Evolutionary conservation across 2,888 invertebrate species (phyloP).

Genomic region (Plebejus anna): DNA sequence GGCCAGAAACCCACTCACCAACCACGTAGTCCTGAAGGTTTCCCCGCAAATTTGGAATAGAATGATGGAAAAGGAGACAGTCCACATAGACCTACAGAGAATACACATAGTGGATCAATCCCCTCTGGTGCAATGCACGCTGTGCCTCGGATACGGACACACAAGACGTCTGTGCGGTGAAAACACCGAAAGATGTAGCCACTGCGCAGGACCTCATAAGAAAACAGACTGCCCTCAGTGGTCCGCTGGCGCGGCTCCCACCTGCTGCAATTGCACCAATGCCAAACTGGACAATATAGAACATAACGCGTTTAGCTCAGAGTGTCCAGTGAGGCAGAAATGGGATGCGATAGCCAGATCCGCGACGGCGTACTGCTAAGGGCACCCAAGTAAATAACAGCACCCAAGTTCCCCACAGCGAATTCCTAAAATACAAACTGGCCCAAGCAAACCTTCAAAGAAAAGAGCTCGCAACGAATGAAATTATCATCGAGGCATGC

Average conservation of each 20-base stretch:
- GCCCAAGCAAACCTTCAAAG: slow-evolving; percentile 2
- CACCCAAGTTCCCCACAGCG: neutral
- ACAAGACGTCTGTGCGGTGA: slow-evolving; percentile 32
- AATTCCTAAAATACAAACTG: too few species aligned
- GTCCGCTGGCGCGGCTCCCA: slow-evolving; percentile 15
- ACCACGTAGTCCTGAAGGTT: slow-evolving; percentile 27
- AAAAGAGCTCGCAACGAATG: too few species aligned
- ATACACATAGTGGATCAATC: slow-evolving; percentile 29
- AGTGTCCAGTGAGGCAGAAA: neutral
- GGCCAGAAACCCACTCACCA: slow-evolving; percentile 27
- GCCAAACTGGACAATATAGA: slow-evolving; percentile 7
- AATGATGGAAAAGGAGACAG: neutral
- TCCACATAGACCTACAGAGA: slow-evolving; percentile 24
- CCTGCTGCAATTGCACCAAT: slow-evolving; percentile 31
- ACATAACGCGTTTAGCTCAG: slow-evolving; percentile 34
- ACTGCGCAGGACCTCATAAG: slow-evolving; percentile 36
- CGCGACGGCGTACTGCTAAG: slow-evolving; percentile 34
- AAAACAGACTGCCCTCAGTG: slow-evolving; percentile 29
- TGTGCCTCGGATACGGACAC: slow-evolving; percentile 37
- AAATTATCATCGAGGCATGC: too few species aligned
- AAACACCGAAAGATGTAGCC: slow-evolving; percentile 32
- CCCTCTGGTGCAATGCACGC: slow-evolving; percentile 36
- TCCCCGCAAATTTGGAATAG: slow-evolving; percentile 30
- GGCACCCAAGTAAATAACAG: neutral
- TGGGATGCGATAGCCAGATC: slow-evolving; percentile 35